These are phyloP conservation scores for Bradypus variegatus DNA, from an alignment of 2,797 vertebrate genomes.

Conservation along the genomic window DNA sequence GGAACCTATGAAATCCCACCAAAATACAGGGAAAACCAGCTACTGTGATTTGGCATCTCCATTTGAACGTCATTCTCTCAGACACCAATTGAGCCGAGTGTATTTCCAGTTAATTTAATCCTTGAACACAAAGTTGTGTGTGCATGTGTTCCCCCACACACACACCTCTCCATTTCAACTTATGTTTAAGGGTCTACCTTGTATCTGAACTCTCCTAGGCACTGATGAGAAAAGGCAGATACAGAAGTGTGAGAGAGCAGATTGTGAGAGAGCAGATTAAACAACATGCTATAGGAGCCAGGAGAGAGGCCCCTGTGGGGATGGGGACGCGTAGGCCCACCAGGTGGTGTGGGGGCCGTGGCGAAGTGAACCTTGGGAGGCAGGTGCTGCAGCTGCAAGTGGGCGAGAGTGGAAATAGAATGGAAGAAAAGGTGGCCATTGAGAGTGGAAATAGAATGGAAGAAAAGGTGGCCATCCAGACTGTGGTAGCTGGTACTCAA, in stretches of 20 bases:
- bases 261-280: background rate
- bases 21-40: background rate
- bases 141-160: too few species aligned
- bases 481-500: background rate
- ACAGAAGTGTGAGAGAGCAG: background rate
- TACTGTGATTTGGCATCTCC: background rate
- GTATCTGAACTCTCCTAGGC: background rate
- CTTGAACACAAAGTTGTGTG: background rate
- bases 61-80: background rate
- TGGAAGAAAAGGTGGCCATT: background rate
- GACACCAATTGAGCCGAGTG: background rate
- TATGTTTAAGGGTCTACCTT: background rate
- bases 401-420: background rate
- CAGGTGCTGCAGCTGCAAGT: background rate
- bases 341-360: background rate
- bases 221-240: background rate
- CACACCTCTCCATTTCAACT: background rate
- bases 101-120: constrained; percentile 14
- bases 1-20: background rate
- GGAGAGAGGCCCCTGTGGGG: background rate
- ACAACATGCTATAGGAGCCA: background rate
- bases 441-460: background rate
- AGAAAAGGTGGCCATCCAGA: background rate
- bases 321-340: background rate
- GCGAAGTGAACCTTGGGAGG: background rate